Percentiles rank a stretch among this genome's conserved stretches.
These are phyloP conservation scores for Magallana angulata DNA, from an alignment of 1,140 invertebrate genomes.

Conservation along the genomic window DNA sequence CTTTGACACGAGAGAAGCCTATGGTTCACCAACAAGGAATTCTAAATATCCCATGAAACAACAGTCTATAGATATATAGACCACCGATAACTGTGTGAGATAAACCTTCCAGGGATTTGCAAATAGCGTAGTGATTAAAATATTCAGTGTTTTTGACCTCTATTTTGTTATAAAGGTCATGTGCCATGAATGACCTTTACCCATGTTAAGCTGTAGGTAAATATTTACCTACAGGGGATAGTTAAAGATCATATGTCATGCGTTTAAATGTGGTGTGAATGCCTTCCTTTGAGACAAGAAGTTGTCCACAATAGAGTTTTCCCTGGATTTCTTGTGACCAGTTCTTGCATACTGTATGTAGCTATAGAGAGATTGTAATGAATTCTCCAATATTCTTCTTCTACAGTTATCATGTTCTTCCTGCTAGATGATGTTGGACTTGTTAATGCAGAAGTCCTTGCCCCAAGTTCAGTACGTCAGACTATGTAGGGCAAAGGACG, in stretches of 20 bases:
- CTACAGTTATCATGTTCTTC: not conserved
- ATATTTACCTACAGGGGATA: not conserved
- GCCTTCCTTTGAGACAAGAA: constrained; percentile 17
- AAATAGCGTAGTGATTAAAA: constrained; percentile 13
- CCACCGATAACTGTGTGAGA: not conserved
- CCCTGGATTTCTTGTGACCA: not conserved
- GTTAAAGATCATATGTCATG: not conserved
- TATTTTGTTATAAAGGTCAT: constrained; percentile 36
- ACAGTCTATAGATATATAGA: constrained; percentile 69
- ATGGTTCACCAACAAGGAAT: constrained; percentile 55
- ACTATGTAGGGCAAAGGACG: no score
- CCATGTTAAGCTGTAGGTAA: not conserved
- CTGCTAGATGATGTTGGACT: not conserved
- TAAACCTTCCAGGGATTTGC: constrained; percentile 25
- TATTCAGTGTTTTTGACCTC: constrained; percentile 11
- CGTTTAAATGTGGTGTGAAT: constrained; percentile 28
- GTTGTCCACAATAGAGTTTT: not conserved
- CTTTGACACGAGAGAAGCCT: constrained; percentile 37
- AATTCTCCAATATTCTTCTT: not conserved
- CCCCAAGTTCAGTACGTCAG: no score
- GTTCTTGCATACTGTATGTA: not conserved
- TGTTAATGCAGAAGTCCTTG: not conserved
- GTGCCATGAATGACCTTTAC: constrained; percentile 25
- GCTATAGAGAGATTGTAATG: not conserved
- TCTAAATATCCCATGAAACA: constrained; percentile 65